Percentiles rank a stretch among this genome's conserved stretches.
Conservation (phyloP, 1,140 invertebrate genomes). For the Conus betulinus region DNA sequence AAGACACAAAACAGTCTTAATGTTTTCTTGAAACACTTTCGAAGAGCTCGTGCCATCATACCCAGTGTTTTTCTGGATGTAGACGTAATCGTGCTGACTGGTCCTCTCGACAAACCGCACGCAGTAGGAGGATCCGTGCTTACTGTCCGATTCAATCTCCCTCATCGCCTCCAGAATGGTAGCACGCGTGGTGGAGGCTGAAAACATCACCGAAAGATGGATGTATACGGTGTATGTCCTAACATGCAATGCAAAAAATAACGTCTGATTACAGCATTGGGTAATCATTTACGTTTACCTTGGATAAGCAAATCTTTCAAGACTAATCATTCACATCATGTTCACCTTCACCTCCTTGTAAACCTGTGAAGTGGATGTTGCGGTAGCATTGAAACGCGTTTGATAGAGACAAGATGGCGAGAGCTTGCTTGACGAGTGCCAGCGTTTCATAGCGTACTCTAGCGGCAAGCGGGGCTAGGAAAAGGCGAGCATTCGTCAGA, state of each 20-base stretch:
- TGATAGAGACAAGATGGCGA: too few species aligned
- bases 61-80: slow-evolving; percentile 23
- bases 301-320: too few species aligned
- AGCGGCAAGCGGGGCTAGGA: too few species aligned
- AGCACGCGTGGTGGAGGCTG: slow-evolving; percentile 8
- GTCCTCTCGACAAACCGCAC: slow-evolving; percentile 13
- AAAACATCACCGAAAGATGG: background rate
- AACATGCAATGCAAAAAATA: background rate
- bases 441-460: too few species aligned
- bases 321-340: too few species aligned
- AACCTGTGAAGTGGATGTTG: too few species aligned
- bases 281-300: background rate
- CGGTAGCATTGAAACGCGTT: too few species aligned
- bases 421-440: too few species aligned
- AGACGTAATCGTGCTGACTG: slow-evolving; percentile 13
- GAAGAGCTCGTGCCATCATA: background rate
- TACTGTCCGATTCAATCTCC: slow-evolving; percentile 30
- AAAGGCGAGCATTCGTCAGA: too few species aligned
- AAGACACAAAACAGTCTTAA: background rate
- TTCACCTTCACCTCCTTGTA: too few species aligned
- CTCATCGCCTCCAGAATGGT: slow-evolving; percentile 23
- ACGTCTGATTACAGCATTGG: background rate
- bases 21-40: too few species aligned
- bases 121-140: slow-evolving; percentile 17
- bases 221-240: background rate